These are phyloP conservation scores for Pinna nobilis DNA, from an alignment of 1,140 invertebrate genomes.

Conservation along the genomic window DNA sequence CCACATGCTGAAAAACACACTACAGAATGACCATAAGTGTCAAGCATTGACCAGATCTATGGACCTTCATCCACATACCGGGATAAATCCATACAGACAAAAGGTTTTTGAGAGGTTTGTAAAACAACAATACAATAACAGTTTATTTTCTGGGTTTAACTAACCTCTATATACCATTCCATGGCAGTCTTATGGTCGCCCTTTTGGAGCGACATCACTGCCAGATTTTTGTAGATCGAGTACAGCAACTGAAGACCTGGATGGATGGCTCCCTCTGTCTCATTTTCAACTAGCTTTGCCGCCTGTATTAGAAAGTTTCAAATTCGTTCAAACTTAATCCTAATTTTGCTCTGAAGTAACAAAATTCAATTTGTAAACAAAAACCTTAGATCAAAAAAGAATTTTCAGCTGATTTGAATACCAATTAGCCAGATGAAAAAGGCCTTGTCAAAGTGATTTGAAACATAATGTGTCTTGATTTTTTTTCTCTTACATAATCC, in stretches of 20 bases:
- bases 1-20: no score
- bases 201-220: conserved; percentile 77
- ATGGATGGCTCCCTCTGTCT: conserved; percentile 58
- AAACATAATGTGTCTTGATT: no score
- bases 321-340: not conserved
- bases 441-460: no score
- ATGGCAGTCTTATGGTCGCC: conserved; percentile 78
- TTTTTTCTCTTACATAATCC: no score
- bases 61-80: not conserved
- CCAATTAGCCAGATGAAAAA: no score
- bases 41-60: not conserved
- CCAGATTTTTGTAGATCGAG: conserved; percentile 84
- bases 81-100: not conserved
- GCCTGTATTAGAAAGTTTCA: conserved; percentile 50
- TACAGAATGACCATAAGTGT: no score
- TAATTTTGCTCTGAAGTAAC: not conserved
- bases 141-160: not conserved
- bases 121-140: not conserved
- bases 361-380: not conserved
- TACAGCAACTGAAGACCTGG: conserved; percentile 80
- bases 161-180: conserved; percentile 77
- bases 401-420: no score
- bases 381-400: not conserved
- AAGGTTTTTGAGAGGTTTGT: not conserved
- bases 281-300: conserved; percentile 58